A percentile compares a stretch with the other conserved stretches of the same genome.
Evolutionary conservation across 2,888 invertebrate species (phyloP).

Genomic region (Drosophila greeni): DNA sequence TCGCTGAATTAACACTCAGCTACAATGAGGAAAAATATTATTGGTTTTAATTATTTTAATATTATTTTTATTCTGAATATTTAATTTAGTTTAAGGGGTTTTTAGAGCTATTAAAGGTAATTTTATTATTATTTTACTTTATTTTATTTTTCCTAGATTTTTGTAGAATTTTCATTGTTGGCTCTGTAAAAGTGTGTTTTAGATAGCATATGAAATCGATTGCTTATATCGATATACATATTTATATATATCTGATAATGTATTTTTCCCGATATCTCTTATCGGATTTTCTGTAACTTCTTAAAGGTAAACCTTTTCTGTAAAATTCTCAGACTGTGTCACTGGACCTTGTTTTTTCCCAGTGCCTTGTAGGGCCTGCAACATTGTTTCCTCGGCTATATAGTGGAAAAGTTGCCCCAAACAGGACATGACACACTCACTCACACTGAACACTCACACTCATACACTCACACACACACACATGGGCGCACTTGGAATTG

Average conservation of each 20-base stretch:
- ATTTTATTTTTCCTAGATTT: background rate
- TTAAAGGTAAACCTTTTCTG: too few species aligned
- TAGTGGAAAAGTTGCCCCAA: conserved; percentile 65
- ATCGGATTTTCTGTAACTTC: background rate
- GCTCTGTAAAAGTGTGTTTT: too few species aligned
- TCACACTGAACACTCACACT: conserved; percentile 2
- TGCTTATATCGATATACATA: background rate
- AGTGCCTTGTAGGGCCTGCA: conserved; percentile 27
- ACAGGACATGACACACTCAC: conserved; percentile 55
- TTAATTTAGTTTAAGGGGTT: background rate
- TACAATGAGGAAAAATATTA: background rate
- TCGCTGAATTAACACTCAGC: conserved; percentile 8
- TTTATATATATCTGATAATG: too few species aligned
- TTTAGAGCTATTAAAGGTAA: too few species aligned
- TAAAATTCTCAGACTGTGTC: too few species aligned
- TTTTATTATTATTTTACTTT: too few species aligned
- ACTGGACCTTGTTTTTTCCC: too few species aligned
- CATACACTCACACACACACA: conserved; percentile 5
- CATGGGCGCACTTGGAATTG: conserved; percentile 60
- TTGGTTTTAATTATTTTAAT: too few species aligned
- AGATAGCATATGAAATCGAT: background rate
- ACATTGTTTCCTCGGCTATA: conserved; percentile 65
- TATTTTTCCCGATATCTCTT: background rate
- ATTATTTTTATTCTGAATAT: too few species aligned
- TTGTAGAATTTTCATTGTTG: background rate